phyloP scores from a whole-genome alignment of 2,113 vertebrate species.

The Actinemys pallida region DNA sequence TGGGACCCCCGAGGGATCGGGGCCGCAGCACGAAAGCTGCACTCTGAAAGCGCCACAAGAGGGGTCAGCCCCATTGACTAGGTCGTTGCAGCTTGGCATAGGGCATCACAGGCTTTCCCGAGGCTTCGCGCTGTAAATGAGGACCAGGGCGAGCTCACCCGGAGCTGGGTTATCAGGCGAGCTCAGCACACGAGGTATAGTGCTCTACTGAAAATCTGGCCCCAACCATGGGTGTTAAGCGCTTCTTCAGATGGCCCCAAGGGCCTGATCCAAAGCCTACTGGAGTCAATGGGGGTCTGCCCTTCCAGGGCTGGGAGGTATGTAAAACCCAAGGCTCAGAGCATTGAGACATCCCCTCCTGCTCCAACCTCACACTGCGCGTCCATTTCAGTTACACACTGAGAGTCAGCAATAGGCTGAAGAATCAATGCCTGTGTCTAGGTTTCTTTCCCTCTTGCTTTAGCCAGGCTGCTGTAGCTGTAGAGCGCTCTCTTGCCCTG shows the following conservation, averaged over 20 bases:
- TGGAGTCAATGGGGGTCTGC: neutral
- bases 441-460: neutral
- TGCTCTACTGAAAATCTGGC: neutral
- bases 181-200: too few relatives aligned
- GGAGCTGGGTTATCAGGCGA: neutral
- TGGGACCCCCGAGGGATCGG: neutral
- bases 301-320: neutral
- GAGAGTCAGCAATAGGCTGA: neutral
- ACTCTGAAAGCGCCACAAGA: neutral
- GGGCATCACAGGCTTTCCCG: neutral
- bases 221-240: too few relatives aligned
- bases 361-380: neutral
- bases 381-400: neutral
- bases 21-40: neutral
- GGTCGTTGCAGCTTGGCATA: neutral
- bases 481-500: neutral
- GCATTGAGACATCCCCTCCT: neutral
- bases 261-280: neutral
- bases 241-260: neutral
- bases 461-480: neutral
- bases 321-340: neutral
- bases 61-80: neutral
- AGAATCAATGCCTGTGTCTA: neutral
- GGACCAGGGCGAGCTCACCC: neutral
- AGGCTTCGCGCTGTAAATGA: neutral